Conservation (phyloP, 2,113 vertebrate genomes). For the Ptilonorhynchus violaceus region DNA sequence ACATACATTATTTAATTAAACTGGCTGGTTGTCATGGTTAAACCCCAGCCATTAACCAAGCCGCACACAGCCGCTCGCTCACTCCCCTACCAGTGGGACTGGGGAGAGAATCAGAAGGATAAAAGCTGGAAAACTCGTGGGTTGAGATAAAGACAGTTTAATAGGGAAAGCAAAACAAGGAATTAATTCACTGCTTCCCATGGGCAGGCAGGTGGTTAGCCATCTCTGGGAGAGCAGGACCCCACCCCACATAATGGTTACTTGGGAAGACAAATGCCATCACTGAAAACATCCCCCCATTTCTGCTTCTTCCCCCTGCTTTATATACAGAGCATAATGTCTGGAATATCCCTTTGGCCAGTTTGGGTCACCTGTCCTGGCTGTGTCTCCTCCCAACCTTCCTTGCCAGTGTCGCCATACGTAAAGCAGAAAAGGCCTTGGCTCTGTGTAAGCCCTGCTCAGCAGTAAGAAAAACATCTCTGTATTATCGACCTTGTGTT, state of each 20-base stretch:
- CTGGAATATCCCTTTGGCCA: background rate
- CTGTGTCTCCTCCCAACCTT: background rate
- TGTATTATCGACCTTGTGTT: accelerated
- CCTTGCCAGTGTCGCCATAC: accelerated
- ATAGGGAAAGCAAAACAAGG: background rate
- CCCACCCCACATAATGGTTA: accelerated
- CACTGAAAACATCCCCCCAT: background rate
- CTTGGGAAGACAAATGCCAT: background rate
- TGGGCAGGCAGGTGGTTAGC: background rate
- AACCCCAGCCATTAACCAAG: background rate
- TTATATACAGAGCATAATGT: accelerated
- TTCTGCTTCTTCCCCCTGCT: background rate
- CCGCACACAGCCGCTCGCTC: accelerated
- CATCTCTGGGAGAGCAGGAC: background rate
- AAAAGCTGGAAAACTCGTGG: background rate
- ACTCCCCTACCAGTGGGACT: background rate
- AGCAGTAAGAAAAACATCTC: background rate
- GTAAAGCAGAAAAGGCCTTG: background rate
- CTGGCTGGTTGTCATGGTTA: background rate
- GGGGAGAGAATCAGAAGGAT: background rate
- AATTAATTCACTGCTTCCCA: background rate
- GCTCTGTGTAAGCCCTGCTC: background rate
- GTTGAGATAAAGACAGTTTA: background rate
- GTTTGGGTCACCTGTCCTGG: background rate
- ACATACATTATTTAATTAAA: background rate